phyloP scores from a whole-genome alignment of 2,888 invertebrate genomes.

The Nymphalis c-album region DNA sequence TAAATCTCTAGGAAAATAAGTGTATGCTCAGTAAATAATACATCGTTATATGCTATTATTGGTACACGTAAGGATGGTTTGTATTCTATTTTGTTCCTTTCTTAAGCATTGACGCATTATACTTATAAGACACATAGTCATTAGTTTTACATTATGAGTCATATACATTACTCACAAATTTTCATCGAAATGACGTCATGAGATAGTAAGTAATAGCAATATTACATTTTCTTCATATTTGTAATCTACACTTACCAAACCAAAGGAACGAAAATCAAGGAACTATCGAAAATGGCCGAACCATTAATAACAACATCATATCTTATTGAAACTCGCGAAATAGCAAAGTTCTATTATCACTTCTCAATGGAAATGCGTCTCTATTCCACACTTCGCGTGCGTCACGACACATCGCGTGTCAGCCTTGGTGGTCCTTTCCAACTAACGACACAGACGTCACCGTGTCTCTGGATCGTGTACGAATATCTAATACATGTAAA shows the following conservation, averaged over 20 bases:
- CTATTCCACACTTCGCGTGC: constrained; percentile 57
- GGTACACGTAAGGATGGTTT: too few species aligned
- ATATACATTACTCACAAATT: too few species aligned
- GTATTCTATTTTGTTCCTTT: too few species aligned
- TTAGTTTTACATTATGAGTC: too few species aligned
- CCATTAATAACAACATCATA: constrained; percentile 7
- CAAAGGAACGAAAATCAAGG: background rate
- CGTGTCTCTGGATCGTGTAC: constrained; percentile 17
- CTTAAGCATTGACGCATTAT: too few species aligned
- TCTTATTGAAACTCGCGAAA: constrained; percentile 13
- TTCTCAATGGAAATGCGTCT: constrained; percentile 41
- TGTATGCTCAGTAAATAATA: too few species aligned
- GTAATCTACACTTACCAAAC: background rate
- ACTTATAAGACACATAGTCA: too few species aligned
- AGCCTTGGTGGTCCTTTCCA: constrained; percentile 18
- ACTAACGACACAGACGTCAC: constrained; percentile 31
- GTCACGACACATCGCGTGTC: constrained; percentile 59
- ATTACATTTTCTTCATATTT: too few species aligned
- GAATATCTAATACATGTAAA: constrained; percentile 24
- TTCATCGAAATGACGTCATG: too few species aligned
- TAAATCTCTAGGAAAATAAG: too few species aligned
- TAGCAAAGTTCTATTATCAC: constrained; percentile 23
- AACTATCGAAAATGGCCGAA: background rate
- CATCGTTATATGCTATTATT: too few species aligned
- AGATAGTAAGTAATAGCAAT: too few species aligned